phyloP scores from a whole-genome alignment of 2,797 vertebrate genomes.

The Hapalemur alaotrensis region DNA sequence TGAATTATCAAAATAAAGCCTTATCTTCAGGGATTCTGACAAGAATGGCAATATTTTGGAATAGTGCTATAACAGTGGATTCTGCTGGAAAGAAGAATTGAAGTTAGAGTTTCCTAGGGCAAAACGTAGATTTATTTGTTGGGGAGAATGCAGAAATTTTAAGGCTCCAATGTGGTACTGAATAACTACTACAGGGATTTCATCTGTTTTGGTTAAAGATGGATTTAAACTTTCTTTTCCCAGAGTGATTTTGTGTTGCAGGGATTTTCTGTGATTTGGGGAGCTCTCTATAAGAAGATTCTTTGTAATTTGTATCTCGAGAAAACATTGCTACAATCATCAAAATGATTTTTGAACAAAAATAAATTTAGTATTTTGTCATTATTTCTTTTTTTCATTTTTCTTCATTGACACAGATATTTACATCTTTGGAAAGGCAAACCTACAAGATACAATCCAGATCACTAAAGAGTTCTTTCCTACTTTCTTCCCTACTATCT shows the following conservation, averaged over 20 bases:
- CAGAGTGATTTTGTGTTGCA: neutral
- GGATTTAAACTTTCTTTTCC: neutral
- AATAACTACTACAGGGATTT: neutral
- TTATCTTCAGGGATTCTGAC: constrained; percentile 61
- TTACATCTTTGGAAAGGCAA: neutral
- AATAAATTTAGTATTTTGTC: neutral
- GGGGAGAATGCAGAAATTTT: neutral
- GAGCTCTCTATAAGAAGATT: neutral
- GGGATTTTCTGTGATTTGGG: neutral
- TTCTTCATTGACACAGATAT: neutral
- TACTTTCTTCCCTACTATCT: neutral
- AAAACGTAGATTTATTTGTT: constrained; percentile 32
- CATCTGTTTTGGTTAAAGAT: constrained; percentile 29
- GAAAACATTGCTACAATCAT: neutral
- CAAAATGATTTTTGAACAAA: neutral
- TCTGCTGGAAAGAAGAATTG: constrained; percentile 15
- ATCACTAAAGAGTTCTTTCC: neutral
- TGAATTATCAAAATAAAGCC: constrained; percentile 73
- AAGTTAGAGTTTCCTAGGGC: constrained; percentile 32
- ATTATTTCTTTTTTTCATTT: neutral
- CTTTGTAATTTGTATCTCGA: neutral
- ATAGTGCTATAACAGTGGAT: neutral
- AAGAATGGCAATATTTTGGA: constrained; percentile 60
- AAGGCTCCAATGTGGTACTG: neutral
- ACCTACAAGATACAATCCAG: neutral